phyloP scores from a whole-genome alignment of 2,113 vertebrate genomes.

The Porphyrio hochstetteri region DNA sequence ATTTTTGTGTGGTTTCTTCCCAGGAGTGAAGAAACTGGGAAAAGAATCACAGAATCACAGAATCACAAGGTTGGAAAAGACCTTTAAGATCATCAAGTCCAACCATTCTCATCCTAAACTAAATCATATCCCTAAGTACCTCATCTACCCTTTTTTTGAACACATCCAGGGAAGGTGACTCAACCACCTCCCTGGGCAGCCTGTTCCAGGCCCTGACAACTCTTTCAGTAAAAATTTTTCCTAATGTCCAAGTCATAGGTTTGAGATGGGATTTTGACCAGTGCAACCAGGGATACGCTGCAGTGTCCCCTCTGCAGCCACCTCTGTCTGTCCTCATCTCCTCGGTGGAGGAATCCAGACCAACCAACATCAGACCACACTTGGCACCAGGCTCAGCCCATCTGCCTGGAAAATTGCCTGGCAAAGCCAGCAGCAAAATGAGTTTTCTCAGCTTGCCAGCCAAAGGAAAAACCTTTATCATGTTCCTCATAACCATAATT shows the following conservation, averaged over 20 bases:
- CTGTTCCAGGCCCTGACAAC: too few relatives aligned
- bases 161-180: too few relatives aligned
- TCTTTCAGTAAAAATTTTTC: too few relatives aligned
- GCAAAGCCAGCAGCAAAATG: not conserved
- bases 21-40: not conserved
- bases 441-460: not conserved
- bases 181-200: too few relatives aligned
- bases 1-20: too few relatives aligned
- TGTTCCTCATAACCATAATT: not conserved
- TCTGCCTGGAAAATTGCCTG: not conserved
- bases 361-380: not conserved
- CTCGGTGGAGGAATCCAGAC: rapidly evolving
- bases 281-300: not conserved
- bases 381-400: not conserved
- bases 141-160: too few relatives aligned
- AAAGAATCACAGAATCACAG: too few relatives aligned
- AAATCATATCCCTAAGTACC: too few relatives aligned
- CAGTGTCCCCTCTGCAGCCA: not conserved
- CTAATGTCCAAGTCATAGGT: too few relatives aligned
- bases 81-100: too few relatives aligned
- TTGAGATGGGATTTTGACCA: not conserved
- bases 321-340: not conserved
- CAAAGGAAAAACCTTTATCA: not conserved
- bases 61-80: too few relatives aligned
- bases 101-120: too few relatives aligned